A percentile compares a stretch with the other conserved stretches of the same genome.
phyloP scores from a whole-genome alignment of 2,113 vertebrate genomes.

The Melanocharis versteri region DNA sequence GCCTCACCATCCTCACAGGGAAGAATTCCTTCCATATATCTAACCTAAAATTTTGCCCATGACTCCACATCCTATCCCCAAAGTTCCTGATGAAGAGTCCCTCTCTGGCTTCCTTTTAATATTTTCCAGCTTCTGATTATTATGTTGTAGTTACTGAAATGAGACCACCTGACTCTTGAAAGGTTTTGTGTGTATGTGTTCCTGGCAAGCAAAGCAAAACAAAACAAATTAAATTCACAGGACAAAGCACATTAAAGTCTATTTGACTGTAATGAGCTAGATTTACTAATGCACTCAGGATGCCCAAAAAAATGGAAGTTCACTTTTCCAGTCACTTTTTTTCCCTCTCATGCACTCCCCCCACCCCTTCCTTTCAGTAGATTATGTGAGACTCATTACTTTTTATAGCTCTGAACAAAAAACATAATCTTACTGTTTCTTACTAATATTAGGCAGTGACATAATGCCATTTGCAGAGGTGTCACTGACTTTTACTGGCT shows the following conservation, averaged over 20 bases:
- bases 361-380: conserved; percentile 64
- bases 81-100: neutral
- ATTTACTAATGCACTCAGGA: conserved; percentile 66
- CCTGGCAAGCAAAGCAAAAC: conserved; percentile 23
- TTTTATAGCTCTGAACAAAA: conserved; percentile 77
- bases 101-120: neutral
- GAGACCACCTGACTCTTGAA: conserved; percentile 50
- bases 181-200: conserved; percentile 49
- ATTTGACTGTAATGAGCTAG: conserved; percentile 20
- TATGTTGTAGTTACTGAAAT: conserved; percentile 23
- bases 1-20: neutral
- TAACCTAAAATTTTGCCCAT: neutral
- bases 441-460: conserved; percentile 81
- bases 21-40: neutral
- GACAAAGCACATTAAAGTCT: conserved; percentile 48
- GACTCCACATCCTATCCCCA: neutral
- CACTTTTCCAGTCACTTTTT: conserved; percentile 60
- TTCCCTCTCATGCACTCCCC: conserved; percentile 1
- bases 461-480: conserved; percentile 81
- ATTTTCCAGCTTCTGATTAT: conserved; percentile 52
- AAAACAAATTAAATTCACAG: conserved; percentile 27
- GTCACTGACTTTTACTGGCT: conserved; percentile 81
- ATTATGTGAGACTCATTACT: conserved; percentile 78
- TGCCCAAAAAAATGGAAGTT: conserved; percentile 59
- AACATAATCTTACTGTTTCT: conserved; percentile 72